Base-by-base conservation (phyloP, 2,113 vertebrate species). In the Phalacrocorax aristotelis region DNA sequence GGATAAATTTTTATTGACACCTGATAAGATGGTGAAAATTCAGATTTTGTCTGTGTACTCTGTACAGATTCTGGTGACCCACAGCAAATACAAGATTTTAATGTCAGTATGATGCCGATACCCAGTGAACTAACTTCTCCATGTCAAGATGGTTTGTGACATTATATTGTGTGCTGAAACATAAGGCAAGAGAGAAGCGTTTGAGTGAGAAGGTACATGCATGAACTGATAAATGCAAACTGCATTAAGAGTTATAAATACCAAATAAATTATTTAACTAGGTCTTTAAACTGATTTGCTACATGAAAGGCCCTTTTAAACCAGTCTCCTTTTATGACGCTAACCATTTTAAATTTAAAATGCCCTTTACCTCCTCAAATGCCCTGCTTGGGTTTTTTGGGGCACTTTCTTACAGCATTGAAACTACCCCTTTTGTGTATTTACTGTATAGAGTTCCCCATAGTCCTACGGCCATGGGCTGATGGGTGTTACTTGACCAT, bases 111-210 rank as follows among this genome's bases (percentile, higher is more conserved):
- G 52, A 51, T 32, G 9, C 32, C 11, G 32, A 30, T 0, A 2
- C 20, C 13, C 32, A n/a, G 0, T 34, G 42, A 84, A 21, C 66
- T 27, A 9, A 42, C 32, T 44, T 69, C 49, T 42, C 19, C 4
- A 1, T 11, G 36, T 12, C 0, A 0, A 32, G 49, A 11, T 11
- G 40, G 40, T 23, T 10, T 1, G 0, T 36, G 62, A 29, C 40
- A 5, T 13, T 8, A 48, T 51, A 12, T 3, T 15, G 34, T 3
- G 7, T 27, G 22, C 46, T 2, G 7, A 87, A 70, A 71, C 25
- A 17, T 1, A 26, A 70, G 26, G 57, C 51, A 29, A 40, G 25
- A 58, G 48, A n/a, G 22, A 46, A 38, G 32, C 3, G 11, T 26
- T 30, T 21, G 19, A 51, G 30, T 36, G 19, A 54, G 40, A 44